Evolutionary conservation across 1,140 invertebrate species (phyloP).

Genomic region (Sipha flava): DNA sequence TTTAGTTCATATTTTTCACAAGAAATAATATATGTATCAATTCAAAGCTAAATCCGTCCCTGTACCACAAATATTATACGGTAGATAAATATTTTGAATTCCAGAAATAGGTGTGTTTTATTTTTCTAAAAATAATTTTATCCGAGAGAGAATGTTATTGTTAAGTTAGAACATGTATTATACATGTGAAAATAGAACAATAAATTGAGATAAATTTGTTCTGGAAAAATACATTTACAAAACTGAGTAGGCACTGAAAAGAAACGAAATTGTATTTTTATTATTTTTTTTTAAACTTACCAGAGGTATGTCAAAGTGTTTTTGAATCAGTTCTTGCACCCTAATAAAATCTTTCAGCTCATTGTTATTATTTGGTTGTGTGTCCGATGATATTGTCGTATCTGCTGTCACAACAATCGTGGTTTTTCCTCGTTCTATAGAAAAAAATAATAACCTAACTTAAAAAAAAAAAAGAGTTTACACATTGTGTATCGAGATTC

Average conservation of each 20-base stretch:
- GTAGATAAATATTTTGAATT: too few species aligned
- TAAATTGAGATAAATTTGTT: background rate
- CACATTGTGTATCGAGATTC: background rate
- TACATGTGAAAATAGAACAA: too few species aligned
- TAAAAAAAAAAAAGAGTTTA: background rate
- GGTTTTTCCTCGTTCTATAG: background rate
- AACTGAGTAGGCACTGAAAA: background rate
- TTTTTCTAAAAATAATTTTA: too few species aligned
- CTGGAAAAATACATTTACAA: background rate
- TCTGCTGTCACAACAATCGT: background rate
- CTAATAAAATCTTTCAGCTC: background rate
- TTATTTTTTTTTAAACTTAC: background rate
- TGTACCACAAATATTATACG: too few species aligned
- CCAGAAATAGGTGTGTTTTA: too few species aligned
- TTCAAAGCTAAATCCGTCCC: too few species aligned
- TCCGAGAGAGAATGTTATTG: too few species aligned
- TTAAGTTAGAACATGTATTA: too few species aligned
- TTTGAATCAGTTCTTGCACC: background rate
- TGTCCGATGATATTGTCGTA: background rate
- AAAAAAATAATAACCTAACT: background rate
- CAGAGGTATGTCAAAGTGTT: slow-evolving; percentile 15
- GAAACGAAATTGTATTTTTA: background rate
- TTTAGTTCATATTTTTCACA: too few species aligned
- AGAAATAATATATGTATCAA: too few species aligned
- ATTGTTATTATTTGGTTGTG: background rate